Percentiles rank a stretch among this genome's conserved stretches.
phyloP scores from a whole-genome alignment of 2,797 vertebrate species.

The Macroramphosus scolopax region DNA sequence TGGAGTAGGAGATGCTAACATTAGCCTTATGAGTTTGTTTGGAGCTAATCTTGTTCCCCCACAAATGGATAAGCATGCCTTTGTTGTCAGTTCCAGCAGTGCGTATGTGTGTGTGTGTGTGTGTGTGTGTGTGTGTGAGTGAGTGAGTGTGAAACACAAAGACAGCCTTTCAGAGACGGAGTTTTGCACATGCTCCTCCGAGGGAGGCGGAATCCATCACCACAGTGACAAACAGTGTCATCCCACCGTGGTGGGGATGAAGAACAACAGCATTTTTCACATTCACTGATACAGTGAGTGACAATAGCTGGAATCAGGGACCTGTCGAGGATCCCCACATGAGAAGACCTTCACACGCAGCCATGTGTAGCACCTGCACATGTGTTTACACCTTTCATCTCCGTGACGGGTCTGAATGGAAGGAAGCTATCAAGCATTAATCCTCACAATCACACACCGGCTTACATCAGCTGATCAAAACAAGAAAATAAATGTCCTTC shows the following conservation, averaged over 20 bases:
- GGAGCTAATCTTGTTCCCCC: slow-evolving; percentile 71
- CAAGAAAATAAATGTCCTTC: too few relatives aligned
- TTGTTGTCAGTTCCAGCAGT: slow-evolving; percentile 87
- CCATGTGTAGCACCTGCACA: slow-evolving; percentile 29
- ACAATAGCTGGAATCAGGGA: slow-evolving; percentile 73
- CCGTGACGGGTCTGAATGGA: slow-evolving; percentile 1
- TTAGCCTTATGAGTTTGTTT: slow-evolving; percentile 74
- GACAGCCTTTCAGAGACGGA: slow-evolving; percentile 86
- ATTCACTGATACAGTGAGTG: slow-evolving; percentile 78
- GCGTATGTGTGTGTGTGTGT: slow-evolving; percentile 29
- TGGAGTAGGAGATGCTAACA: slow-evolving; percentile 70
- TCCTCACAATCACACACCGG: too few relatives aligned
- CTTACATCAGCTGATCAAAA: too few relatives aligned
- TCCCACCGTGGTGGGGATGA: slow-evolving; percentile 76
- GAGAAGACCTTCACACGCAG: slow-evolving; percentile 21
- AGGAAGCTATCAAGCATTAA: not conserved
- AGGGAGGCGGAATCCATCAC: slow-evolving; percentile 90
- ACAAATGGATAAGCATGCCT: slow-evolving; percentile 83
- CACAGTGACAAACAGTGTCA: slow-evolving; percentile 88
- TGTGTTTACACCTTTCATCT: slow-evolving; percentile 22
- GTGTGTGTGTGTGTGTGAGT: slow-evolving; percentile 46
- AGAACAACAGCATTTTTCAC: slow-evolving; percentile 90
- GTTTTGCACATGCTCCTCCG: slow-evolving; percentile 81
- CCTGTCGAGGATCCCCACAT: slow-evolving; percentile 65
- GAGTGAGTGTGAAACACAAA: slow-evolving; percentile 82